phyloP scores from a whole-genome alignment of 2,113 vertebrate species.

The Platichthys stellatus region DNA sequence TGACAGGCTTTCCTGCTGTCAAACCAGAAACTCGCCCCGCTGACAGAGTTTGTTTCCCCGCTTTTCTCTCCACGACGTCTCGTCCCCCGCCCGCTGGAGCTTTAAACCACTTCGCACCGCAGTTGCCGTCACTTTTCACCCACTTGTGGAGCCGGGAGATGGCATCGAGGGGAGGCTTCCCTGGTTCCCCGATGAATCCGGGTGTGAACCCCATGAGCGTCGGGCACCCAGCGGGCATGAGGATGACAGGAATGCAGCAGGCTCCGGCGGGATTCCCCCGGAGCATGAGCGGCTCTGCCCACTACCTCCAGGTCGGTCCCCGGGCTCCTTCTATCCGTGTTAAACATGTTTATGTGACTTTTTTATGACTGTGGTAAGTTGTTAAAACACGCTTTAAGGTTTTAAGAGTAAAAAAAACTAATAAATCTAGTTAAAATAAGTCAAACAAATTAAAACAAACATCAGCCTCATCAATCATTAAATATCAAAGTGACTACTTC shows the following conservation, averaged over 20 bases:
- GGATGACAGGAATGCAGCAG: conserved; percentile 78
- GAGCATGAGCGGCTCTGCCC: conserved; percentile 68
- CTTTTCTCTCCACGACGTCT: background rate
- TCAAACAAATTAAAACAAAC: background rate
- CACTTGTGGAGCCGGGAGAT: conserved; percentile 66
- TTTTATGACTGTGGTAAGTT: background rate
- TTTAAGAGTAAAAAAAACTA: background rate
- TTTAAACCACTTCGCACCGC: too few relatives aligned
- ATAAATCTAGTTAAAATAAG: background rate
- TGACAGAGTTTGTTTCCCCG: too few relatives aligned
- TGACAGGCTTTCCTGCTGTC: conserved; percentile 72
- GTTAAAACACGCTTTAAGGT: background rate
- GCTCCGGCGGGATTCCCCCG: conserved; percentile 73
- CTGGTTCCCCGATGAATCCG: conserved; percentile 74
- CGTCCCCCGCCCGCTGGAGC: too few relatives aligned
- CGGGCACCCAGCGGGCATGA: conserved; percentile 70
- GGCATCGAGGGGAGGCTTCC: conserved; percentile 77
- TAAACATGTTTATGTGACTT: background rate
- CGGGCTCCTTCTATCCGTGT: background rate
- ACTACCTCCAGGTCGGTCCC: conserved; percentile 77
- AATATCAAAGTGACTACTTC: conserved; percentile 63
- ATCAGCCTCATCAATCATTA: background rate
- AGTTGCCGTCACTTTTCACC: conserved; percentile 12
- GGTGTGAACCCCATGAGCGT: conserved; percentile 74
- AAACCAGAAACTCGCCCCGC: conserved; percentile 32